Percentiles rank a stretch among this genome's conserved stretches.
phyloP scores from a whole-genome alignment of 2,113 vertebrate genomes.

The Alethe diademata region DNA sequence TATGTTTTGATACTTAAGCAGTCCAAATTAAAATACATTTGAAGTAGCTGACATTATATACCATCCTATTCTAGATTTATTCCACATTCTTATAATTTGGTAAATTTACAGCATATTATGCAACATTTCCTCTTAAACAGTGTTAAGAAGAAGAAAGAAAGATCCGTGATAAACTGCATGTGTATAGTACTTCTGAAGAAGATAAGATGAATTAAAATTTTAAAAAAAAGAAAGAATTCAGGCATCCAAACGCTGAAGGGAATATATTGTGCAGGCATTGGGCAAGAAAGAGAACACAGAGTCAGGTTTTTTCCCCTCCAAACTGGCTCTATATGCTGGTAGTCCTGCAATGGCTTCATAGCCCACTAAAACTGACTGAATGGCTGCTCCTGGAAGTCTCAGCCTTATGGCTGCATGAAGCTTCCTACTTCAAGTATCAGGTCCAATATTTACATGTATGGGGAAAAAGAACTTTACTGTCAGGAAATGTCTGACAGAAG shows the following conservation, averaged over 20 bases:
- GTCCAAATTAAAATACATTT: not conserved
- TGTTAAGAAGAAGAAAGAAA: not conserved
- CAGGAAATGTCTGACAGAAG: not conserved
- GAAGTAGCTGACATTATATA: not conserved
- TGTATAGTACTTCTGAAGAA: not conserved
- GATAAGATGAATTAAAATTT: not conserved
- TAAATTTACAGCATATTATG: not conserved
- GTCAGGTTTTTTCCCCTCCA: not conserved
- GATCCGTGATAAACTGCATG: accelerated
- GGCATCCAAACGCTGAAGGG: not conserved
- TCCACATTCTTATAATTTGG: not conserved
- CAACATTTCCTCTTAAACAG: not conserved
- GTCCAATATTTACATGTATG: not conserved
- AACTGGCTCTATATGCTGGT: not conserved
- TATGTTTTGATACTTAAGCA: not conserved
- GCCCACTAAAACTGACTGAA: not conserved
- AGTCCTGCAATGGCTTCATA: not conserved
- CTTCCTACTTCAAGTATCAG: not conserved
- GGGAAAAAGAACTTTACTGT: not conserved
- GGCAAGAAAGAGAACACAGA: not conserved
- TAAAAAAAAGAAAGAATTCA: not conserved
- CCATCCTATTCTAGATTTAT: not conserved
- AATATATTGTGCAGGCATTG: not conserved
- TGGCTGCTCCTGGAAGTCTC: not conserved
- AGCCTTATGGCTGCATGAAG: not conserved